Evolutionary conservation across 2,888 invertebrate genomes (phyloP).

Genomic region (Tenthredo notha): DNA sequence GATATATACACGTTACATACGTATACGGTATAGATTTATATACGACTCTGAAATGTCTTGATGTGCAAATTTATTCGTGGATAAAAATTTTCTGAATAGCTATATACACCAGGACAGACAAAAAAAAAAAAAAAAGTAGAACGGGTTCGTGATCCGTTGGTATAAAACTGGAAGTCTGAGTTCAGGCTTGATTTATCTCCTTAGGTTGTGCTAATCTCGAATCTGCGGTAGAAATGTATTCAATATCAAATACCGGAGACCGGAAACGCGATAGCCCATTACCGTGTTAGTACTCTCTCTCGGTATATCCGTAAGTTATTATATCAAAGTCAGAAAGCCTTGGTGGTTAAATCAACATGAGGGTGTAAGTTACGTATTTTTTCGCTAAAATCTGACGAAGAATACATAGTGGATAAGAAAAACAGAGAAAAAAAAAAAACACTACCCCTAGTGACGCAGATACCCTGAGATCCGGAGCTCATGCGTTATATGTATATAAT

Average conservation of each 20-base stretch:
- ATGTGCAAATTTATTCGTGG: constrained; percentile 28
- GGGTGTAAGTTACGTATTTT: not conserved
- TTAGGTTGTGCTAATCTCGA: constrained; percentile 12
- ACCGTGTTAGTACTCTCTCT: not conserved
- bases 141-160: constrained; percentile 29
- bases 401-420: not conserved
- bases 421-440: not conserved
- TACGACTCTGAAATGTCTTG: constrained; percentile 4
- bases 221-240: not conserved
- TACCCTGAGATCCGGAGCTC: not conserved
- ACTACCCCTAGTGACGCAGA: not conserved
- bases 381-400: not conserved
- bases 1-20: not conserved
- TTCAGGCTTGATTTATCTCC: constrained; percentile 26
- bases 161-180: constrained; percentile 17
- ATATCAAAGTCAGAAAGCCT: not conserved
- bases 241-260: constrained; percentile 3
- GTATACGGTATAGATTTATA: constrained; percentile 5
- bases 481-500: constrained; percentile 24
- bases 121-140: not conserved
- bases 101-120: not conserved
- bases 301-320: not conserved
- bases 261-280: constrained; percentile 20
- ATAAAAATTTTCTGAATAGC: not conserved
- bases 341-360: not conserved